Percentiles rank a stretch among this genome's conserved stretches.
These are phyloP conservation scores for Hemibagrus wyckioides DNA, from an alignment of 2,113 vertebrate genomes.

Conservation along the genomic window DNA sequence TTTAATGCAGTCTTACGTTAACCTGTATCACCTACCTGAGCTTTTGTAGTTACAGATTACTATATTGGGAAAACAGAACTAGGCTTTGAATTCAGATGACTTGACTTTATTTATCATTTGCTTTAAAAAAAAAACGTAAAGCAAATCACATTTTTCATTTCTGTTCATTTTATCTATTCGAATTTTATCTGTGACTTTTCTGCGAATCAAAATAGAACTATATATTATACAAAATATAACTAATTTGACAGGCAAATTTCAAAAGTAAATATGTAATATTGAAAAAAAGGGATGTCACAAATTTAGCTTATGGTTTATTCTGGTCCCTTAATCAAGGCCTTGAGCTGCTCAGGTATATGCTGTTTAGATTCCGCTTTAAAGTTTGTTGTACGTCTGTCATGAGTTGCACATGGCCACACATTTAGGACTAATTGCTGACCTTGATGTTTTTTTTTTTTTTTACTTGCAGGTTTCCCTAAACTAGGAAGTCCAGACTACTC, in stretches of 20 bases:
- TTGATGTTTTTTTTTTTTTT: not conserved
- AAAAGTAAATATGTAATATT: not conserved
- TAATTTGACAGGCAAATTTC: not conserved
- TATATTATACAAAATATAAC: no score
- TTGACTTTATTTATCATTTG: not conserved
- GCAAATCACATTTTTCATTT: not conserved
- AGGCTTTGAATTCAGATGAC: no score
- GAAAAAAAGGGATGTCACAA: not conserved
- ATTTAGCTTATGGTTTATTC: not conserved
- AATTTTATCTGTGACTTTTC: not conserved
- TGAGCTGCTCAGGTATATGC: not conserved
- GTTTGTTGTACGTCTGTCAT: not conserved
- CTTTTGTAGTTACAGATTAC: no score
- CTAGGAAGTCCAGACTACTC: not conserved
- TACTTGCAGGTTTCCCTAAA: constrained; percentile 16
- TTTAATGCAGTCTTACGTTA: not conserved
- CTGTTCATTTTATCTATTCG: not conserved
- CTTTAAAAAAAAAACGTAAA: not conserved
- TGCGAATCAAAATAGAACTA: not conserved
- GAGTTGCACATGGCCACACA: no score
- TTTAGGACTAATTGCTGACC: not conserved
- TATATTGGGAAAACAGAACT: no score
- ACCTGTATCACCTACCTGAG: no score
- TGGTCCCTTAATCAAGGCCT: not conserved
- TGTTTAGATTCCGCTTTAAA: not conserved